phyloP scores from a whole-genome alignment of 2,113 vertebrate species.

The Rhinoderma darwinii region DNA sequence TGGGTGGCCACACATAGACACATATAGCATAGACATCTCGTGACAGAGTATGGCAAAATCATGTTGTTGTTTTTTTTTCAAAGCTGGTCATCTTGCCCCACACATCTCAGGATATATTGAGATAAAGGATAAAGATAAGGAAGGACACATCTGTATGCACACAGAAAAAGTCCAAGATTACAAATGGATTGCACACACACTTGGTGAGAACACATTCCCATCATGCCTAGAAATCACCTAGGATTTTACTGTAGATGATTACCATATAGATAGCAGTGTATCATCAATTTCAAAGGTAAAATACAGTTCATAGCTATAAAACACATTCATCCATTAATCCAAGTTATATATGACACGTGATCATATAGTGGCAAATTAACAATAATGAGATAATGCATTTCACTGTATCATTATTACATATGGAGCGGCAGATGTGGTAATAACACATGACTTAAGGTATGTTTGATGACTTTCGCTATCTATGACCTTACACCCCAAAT shows the following conservation, averaged over 20 bases:
- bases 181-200: not conserved
- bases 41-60: too few species aligned
- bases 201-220: not conserved
- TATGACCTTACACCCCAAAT: too few species aligned
- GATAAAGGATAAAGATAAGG: too few species aligned
- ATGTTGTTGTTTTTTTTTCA: too few species aligned
- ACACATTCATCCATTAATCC: not conserved
- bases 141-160: too few species aligned
- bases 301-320: not conserved
- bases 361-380: not conserved
- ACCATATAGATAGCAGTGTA: conserved; percentile 4
- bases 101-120: too few species aligned
- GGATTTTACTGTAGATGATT: not conserved
- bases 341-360: not conserved
- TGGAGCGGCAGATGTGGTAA: not conserved
- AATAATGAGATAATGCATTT: not conserved
- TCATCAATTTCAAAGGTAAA: not conserved
- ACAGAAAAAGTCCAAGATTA: not conserved
- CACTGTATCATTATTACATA: not conserved
- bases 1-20: too few species aligned
- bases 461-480: too few species aligned
- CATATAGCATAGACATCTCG: too few species aligned
- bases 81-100: too few species aligned
- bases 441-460: too few species aligned
- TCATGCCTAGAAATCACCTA: not conserved